phyloP scores from a whole-genome alignment of 2,113 vertebrate genomes.

The Arenaria interpres region DNA sequence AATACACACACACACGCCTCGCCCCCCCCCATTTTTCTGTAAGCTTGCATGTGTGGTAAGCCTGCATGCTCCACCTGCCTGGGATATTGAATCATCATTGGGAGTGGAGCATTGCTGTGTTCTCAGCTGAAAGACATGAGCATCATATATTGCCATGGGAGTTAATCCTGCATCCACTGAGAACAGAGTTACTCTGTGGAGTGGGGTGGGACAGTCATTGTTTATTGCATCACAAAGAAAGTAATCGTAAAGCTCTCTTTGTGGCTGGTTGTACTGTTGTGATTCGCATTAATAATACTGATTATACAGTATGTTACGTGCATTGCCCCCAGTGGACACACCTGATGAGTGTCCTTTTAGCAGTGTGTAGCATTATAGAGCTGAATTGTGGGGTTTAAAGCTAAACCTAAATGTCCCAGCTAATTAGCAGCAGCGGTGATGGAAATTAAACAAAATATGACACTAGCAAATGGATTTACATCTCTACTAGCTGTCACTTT shows the following conservation, averaged over 20 bases:
- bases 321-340: background rate
- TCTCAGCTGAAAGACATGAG: background rate
- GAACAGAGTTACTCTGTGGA: background rate
- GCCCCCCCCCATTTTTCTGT: background rate
- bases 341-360: background rate
- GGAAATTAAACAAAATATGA: background rate
- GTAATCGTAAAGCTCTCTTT: background rate
- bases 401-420: background rate
- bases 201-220: background rate
- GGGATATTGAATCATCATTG: background rate
- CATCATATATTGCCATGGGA: background rate
- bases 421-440: background rate
- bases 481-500: conserved; percentile 5
- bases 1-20: too few relatives aligned
- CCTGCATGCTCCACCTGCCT: background rate
- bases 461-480: background rate
- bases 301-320: background rate
- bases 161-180: background rate
- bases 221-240: background rate
- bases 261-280: background rate
- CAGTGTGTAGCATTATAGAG: background rate
- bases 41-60: conserved; percentile 15
- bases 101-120: background rate
- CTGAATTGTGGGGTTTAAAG: background rate
- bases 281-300: background rate